Conservation (phyloP, 1,140 invertebrate species). For the Neuroterus valhalla region DNA sequence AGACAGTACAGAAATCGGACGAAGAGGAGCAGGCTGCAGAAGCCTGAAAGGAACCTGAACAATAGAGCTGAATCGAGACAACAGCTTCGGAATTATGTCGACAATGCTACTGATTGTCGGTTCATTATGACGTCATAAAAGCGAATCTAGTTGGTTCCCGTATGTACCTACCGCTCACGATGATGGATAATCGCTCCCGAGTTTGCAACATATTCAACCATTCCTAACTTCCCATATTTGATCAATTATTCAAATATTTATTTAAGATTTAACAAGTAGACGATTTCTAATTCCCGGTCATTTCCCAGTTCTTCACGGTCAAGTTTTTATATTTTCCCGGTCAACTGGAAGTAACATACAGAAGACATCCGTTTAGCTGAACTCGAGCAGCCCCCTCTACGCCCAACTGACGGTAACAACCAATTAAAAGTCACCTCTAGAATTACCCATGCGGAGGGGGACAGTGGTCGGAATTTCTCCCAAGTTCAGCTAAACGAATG, state of each 20-base stretch:
- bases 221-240: slow-evolving; percentile 24
- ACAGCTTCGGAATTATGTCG: slow-evolving; percentile 71
- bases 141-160: slow-evolving; percentile 67
- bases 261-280: slow-evolving; percentile 34
- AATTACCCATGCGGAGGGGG: no score
- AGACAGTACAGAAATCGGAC: no score
- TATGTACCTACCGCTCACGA: slow-evolving; percentile 56
- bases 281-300: no score
- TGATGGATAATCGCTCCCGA: slow-evolving; percentile 65
- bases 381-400: no score
- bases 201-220: slow-evolving; percentile 39
- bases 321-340: no score
- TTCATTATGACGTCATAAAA: slow-evolving; percentile 75
- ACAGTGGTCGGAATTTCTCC: no score
- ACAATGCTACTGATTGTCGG: slow-evolving; percentile 73
- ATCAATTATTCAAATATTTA: neutral
- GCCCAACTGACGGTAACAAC: no score
- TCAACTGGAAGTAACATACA: no score
- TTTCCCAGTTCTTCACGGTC: no score
- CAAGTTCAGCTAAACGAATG: no score
- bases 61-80: slow-evolving; percentile 60
- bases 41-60: slow-evolving; percentile 51
- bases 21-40: slow-evolving; percentile 39
- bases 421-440: no score
- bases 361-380: no score